Conservation (phyloP, 92 coral and sea anemone genomes). For the Heliopora coerulea region DNA sequence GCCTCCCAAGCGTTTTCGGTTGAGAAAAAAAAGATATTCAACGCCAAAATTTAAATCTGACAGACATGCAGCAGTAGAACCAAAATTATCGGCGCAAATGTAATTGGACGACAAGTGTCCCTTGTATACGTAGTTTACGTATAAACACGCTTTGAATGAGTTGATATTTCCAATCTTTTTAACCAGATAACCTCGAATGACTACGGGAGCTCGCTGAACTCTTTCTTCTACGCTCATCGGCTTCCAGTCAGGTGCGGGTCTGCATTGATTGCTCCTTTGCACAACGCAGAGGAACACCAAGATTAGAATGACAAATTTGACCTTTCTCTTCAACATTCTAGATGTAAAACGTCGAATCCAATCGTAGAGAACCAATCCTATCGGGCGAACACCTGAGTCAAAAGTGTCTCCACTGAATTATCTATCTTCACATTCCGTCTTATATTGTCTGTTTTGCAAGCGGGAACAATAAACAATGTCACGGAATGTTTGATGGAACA, state of each 20-base stretch:
- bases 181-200: slow-evolving; percentile 25
- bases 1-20: neutral
- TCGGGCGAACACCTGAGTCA: no score
- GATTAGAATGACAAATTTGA: no score
- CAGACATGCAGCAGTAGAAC: slow-evolving; percentile 13
- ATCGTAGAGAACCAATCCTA: no score
- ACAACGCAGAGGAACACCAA: neutral
- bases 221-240: slow-evolving; percentile 6
- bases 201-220: slow-evolving; percentile 11
- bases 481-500: no score
- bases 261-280: slow-evolving; percentile 15
- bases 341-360: no score
- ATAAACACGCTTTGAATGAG: slow-evolving; percentile 3
- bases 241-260: slow-evolving; percentile 12
- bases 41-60: neutral
- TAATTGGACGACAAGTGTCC: neutral
- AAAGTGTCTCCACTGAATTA: no score
- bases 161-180: slow-evolving; percentile 1
- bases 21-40: slow-evolving; percentile 14
- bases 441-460: no score
- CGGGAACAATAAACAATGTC: no score
- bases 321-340: no score
- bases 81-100: slow-evolving; percentile 14
- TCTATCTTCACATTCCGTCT: no score
- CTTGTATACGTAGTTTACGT: slow-evolving; percentile 11